Conservation (phyloP, 2,113 vertebrate species). For the Morone chrysops region DNA sequence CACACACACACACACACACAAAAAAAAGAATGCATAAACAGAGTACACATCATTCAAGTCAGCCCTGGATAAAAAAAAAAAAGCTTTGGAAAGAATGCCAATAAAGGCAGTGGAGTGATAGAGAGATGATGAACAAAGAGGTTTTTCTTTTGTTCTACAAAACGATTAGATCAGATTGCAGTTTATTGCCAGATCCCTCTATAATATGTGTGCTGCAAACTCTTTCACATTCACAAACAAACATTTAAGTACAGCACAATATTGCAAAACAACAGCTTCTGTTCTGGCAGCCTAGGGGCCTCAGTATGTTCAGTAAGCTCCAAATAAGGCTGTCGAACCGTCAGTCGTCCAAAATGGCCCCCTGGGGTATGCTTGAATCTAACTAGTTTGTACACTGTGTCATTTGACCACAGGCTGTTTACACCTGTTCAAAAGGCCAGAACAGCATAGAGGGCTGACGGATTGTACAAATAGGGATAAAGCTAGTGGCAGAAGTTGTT, state of each 20-base stretch:
- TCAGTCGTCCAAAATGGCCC: background rate
- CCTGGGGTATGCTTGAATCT: background rate
- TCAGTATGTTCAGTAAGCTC: background rate
- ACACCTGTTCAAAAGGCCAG: background rate
- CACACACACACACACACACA: background rate
- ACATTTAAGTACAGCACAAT: background rate
- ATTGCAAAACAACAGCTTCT: background rate
- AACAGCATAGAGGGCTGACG: too few relatives aligned
- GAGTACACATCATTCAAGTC: background rate
- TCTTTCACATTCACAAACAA: background rate
- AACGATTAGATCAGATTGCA: background rate
- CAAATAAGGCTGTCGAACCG: background rate
- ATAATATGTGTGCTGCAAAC: background rate
- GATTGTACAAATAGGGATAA: too few relatives aligned
- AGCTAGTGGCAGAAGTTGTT: too few relatives aligned
- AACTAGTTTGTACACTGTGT: background rate
- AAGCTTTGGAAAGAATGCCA: background rate
- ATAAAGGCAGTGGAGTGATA: background rate
- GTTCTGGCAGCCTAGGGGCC: background rate
- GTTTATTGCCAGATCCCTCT: background rate
- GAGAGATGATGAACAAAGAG: background rate
- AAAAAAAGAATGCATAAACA: constrained; percentile 1
- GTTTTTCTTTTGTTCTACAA: constrained; percentile 4
- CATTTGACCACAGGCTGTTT: background rate
- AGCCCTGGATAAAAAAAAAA: background rate